Base-by-base conservation (phyloP, 2,797 vertebrate species). In the Pitangus sulphuratus region DNA sequence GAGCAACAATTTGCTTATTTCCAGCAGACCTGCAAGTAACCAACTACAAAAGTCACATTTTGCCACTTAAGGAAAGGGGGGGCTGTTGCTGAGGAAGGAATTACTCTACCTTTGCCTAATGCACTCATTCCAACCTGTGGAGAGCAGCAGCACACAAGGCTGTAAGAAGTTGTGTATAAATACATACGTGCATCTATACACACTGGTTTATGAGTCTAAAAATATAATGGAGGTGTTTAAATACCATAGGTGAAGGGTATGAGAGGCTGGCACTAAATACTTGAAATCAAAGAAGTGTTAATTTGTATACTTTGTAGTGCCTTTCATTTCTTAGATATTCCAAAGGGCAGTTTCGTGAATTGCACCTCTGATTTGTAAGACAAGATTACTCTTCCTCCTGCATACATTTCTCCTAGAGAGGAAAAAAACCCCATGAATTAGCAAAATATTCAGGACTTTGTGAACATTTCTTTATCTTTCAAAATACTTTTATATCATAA, bases 351-450 rank as follows among this genome's bases (percentile, higher is more conserved):
- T 40, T 91, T 45, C 64, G 40, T 47, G 26, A 92, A 74, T 13
- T 25, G 68, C 57, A 61, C 4, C 14, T 69, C 66, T 61, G 20
- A 56, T 53, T 62, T 78, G 2, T 60, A 83, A 26, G 25, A 42
- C 12, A 56, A 48, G 22, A n/a, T 50, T 39, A 50, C 22, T 62
- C 18, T 74, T 84, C 22, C 11, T 69, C 33, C 12, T 30, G n/a
- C 12, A 51, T 6, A 68, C 3, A 21, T 48, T 60, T 30, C 16
- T 83, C 22, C 39, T 11, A 39, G 8, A 79, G 20, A 57, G 1
- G 35, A 79, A 85, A 87, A 60, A 48, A 14, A 0, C 0, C 1
- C 1, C 11, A 3, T 2, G 3, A 79, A 69, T 72, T 37, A 69
- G 39, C 6, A 79, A 68, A 66, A 77, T 53, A 68, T 22, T 78